Percentiles rank a stretch among this genome's conserved stretches.
Evolutionary conservation across 2,888 invertebrate genomes (phyloP).

Genomic region (Melanophora roralis): DNA sequence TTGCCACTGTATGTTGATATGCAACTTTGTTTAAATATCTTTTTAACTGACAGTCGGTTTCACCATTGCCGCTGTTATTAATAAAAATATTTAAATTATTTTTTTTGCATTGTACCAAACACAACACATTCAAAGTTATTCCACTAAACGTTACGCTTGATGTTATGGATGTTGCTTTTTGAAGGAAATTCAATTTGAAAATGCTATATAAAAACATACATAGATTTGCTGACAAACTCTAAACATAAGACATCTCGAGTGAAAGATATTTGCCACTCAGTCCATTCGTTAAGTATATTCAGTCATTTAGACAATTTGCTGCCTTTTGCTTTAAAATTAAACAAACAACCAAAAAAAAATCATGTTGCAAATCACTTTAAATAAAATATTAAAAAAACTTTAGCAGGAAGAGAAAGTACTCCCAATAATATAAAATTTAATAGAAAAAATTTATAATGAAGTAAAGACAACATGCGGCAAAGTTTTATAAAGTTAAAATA

Average conservation of each 20-base stretch:
- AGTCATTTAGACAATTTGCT: slow-evolving; percentile 3
- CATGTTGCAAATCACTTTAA: slow-evolving; percentile 18
- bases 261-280: slow-evolving; percentile 24
- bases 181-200: not conserved
- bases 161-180: not conserved
- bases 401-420: slow-evolving; percentile 61
- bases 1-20: not conserved
- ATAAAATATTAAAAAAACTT: slow-evolving; percentile 32
- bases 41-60: slow-evolving; percentile 14
- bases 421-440: slow-evolving; percentile 46
- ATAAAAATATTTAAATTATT: not conserved
- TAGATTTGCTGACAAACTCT: not conserved
- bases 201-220: slow-evolving; percentile 6
- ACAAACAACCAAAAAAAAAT: slow-evolving; percentile 30
- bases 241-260: slow-evolving; percentile 26
- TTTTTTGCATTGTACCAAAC: not conserved
- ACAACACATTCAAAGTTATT: slow-evolving; percentile 38
- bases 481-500: slow-evolving; percentile 4
- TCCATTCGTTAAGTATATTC: slow-evolving; percentile 14
- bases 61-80: not conserved
- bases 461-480: slow-evolving; percentile 20
- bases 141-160: slow-evolving; percentile 25
- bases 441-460: slow-evolving; percentile 34
- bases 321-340: not conserved
- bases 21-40: not conserved